These are phyloP conservation scores for Canis aureus DNA, from an alignment of 2,113 vertebrate genomes.

Conservation along the genomic window DNA sequence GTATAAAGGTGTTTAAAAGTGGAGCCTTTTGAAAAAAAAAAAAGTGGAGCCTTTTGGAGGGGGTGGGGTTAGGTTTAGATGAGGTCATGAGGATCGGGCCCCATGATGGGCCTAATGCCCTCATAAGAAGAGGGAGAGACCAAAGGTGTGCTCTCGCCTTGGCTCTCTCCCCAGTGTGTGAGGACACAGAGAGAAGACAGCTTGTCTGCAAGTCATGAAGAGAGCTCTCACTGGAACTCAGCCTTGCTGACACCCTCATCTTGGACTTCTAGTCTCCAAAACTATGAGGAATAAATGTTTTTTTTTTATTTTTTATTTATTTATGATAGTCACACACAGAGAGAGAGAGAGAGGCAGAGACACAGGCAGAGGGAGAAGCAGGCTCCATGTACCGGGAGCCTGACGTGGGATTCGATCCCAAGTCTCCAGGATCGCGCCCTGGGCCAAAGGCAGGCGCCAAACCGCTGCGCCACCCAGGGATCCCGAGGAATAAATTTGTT, in stretches of 20 bases:
- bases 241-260: background rate
- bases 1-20: background rate
- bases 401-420: no score
- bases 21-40: no score
- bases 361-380: no score
- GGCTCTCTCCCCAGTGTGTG: background rate
- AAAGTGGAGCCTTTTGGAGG: background rate
- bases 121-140: background rate
- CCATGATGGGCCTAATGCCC: background rate
- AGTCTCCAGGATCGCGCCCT: no score
- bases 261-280: background rate
- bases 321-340: no score
- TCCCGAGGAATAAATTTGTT: background rate
- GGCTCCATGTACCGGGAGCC: no score
- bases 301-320: no score
- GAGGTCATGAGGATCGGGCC: background rate
- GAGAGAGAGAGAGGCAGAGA: no score
- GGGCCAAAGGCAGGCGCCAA: no score
- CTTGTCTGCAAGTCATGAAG: background rate
- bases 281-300: background rate
- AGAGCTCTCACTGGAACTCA: background rate
- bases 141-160: background rate
- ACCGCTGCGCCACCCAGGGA: no score
- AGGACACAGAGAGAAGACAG: background rate
- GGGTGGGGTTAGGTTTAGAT: background rate